Conservation (phyloP, 1,140 invertebrate species). For the Littorina saxatilis region DNA sequence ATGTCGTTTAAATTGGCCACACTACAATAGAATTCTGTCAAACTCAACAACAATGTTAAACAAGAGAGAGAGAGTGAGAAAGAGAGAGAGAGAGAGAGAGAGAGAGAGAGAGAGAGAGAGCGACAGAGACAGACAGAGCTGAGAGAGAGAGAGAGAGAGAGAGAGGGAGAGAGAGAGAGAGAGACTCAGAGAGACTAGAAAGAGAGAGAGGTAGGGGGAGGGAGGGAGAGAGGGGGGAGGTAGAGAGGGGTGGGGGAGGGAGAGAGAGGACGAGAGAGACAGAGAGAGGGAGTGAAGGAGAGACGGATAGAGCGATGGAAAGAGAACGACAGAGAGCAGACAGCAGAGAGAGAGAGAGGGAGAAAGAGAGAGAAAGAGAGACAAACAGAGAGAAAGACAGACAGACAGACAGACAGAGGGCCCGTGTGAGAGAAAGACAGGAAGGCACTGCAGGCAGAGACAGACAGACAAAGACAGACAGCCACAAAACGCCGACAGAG, state of each 20-base stretch:
- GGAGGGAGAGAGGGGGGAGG: background rate
- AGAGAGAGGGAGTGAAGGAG: background rate
- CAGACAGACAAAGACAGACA: background rate
- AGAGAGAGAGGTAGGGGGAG: background rate
- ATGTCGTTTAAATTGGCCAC: no score
- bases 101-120: background rate
- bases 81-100: background rate
- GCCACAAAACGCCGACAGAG: no score
- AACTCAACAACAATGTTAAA: background rate
- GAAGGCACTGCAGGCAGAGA: background rate
- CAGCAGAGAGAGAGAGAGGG: background rate
- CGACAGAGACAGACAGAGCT: background rate
- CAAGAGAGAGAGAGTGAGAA: background rate
- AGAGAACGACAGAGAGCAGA: background rate
- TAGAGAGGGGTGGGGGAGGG: background rate
- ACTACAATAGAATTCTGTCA: no score
- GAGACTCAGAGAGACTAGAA: background rate
- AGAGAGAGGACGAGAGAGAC: background rate
- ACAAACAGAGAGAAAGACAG: constrained; percentile 20
- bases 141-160: background rate
- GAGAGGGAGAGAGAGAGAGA: background rate
- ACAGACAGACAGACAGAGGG: constrained; percentile 14
- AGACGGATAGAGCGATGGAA: background rate
- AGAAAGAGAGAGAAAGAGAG: constrained; percentile 13
- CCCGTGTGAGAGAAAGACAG: constrained; percentile 13